Evolutionary conservation across 2,888 invertebrate species (phyloP).

Genomic region (Hypomecis punctinalis): DNA sequence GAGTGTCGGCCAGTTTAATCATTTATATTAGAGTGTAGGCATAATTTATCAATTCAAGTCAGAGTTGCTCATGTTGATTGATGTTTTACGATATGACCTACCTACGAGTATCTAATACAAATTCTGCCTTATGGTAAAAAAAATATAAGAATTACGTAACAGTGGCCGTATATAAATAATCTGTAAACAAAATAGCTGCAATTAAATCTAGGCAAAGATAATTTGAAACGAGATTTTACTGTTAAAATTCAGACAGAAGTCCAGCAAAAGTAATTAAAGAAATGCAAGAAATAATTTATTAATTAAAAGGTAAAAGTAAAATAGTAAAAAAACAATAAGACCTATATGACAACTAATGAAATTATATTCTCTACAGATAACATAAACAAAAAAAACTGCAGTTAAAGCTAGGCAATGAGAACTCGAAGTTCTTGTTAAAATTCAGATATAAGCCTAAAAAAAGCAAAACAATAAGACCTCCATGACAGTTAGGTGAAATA

Average conservation of each 20-base stretch:
- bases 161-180: constrained; percentile 9
- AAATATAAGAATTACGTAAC: constrained; percentile 4
- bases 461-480: not conserved
- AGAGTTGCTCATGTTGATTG: too few relatives aligned
- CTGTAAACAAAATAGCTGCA: constrained; percentile 24
- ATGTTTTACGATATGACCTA: too few relatives aligned
- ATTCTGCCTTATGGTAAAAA: too few relatives aligned
- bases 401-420: constrained; percentile 34
- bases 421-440: constrained; percentile 45
- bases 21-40: too few relatives aligned
- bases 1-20: not conserved
- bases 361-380: constrained; percentile 1
- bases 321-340: not conserved
- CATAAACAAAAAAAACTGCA: constrained; percentile 24
- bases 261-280: too few relatives aligned
- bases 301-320: too few relatives aligned
- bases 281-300: too few relatives aligned
- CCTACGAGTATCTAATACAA: too few relatives aligned
- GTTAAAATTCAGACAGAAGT: constrained; percentile 17
- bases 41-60: too few relatives aligned
- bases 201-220: constrained; percentile 33
- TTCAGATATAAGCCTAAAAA: too few relatives aligned
- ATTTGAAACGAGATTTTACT: constrained; percentile 50
- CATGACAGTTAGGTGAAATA: not conserved
- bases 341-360: not conserved